Percentiles rank a stretch among this genome's conserved stretches.
phyloP scores from a whole-genome alignment of 2,113 vertebrate genomes.

The Bungarus multicinctus region DNA sequence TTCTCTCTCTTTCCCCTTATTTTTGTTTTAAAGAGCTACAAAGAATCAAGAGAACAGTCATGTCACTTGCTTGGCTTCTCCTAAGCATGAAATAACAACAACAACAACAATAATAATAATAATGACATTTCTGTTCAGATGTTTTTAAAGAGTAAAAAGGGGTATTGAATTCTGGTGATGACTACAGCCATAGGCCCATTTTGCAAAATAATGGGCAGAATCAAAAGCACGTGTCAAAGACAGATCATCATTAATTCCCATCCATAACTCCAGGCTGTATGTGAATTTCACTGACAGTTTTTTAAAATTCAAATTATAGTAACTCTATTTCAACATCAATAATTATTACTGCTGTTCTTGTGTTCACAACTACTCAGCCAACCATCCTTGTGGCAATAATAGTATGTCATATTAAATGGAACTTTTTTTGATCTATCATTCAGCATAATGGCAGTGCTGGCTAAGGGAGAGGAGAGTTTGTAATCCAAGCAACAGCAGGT shows the following conservation, averaged over 20 bases:
- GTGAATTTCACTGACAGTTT: slow-evolving; percentile 35
- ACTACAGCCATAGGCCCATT: not conserved
- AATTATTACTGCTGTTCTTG: not conserved
- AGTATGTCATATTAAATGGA: not conserved
- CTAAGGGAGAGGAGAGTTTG: not conserved
- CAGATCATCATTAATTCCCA: not conserved
- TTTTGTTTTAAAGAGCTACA: not conserved
- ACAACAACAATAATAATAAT: not conserved
- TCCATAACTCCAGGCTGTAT: slow-evolving; percentile 27
- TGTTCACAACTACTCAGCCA: not conserved
- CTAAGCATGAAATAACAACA: not conserved
- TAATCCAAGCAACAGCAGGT: not conserved
- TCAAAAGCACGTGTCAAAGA: not conserved
- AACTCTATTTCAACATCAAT: not conserved
- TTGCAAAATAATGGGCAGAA: not conserved
- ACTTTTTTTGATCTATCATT: not conserved
- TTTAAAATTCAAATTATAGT: not conserved
- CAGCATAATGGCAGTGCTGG: not conserved
- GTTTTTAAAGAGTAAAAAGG: not conserved
- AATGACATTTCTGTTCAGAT: not conserved
- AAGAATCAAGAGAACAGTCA: not conserved
- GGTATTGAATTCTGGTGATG: not conserved
- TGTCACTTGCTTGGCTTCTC: not conserved
- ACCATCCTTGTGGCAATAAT: not conserved
- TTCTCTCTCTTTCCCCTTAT: not conserved